These are phyloP conservation scores for Atopsyche davidsoni DNA, from an alignment of 1,140 invertebrate species.

Conservation along the genomic window DNA sequence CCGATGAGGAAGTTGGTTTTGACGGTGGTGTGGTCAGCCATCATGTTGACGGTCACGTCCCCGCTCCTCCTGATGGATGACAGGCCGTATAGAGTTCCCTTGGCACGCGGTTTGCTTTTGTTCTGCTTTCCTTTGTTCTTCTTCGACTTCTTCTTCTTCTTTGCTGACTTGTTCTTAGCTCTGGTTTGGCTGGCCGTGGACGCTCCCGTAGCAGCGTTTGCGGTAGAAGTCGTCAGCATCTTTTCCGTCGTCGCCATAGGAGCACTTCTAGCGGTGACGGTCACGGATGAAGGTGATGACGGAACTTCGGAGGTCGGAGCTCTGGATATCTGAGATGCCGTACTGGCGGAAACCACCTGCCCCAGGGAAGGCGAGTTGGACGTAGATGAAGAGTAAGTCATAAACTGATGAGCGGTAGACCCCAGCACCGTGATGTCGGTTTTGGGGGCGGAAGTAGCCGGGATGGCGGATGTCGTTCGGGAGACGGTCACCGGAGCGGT, in stretches of 20 bases:
- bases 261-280: constrained; percentile 5
- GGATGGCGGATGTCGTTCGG: no score
- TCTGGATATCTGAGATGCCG: neutral
- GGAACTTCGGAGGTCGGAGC: neutral
- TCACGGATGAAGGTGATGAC: neutral
- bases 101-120: constrained; percentile 57
- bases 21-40: constrained; percentile 71
- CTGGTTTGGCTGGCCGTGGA: constrained; percentile 33
- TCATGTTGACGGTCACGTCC: constrained; percentile 71
- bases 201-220: constrained; percentile 36
- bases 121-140: constrained; percentile 47
- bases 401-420: no score
- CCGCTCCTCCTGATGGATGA: constrained; percentile 68
- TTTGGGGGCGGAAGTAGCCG: no score
- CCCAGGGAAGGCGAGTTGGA: no score
- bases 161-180: constrained; percentile 22
- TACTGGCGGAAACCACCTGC: no score
- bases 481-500: no score
- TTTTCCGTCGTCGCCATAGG: constrained; percentile 8
- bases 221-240: constrained; percentile 1
- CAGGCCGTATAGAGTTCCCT: constrained; percentile 71
- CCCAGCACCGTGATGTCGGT: no score
- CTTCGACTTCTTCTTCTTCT: constrained; percentile 33
- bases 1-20: constrained; percentile 74
- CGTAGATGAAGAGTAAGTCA: no score